Evolutionary conservation across 2,888 invertebrate species (phyloP), one percentile per base, ranked within the genome.

Genomic region (Aromia moschata): DNA sequence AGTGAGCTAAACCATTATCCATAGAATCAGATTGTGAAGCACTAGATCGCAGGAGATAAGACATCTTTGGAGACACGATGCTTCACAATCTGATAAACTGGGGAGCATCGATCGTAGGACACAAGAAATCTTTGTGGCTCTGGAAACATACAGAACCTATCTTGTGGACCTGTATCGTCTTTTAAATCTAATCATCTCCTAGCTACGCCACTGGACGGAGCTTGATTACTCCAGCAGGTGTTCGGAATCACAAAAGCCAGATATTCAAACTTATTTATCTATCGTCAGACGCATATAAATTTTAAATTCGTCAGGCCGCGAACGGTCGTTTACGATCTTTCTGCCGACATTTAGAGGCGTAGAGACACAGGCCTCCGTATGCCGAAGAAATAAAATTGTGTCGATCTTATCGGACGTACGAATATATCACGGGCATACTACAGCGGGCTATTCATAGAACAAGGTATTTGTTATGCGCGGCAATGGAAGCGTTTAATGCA

Each of bases 401-500:
- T 10, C 33, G 33, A 33, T 33, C 33, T 33, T 33, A 33, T 33
- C 33, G 11, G 31, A 20, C 14, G 37, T 4, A 18, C 18, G 14
- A 18, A 33, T 47, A 18, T 20, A 18, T 37, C 45, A 31, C 1
- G 15, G 16, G 17, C 17, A 40, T 17, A n/a, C 40, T 18, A n/a
- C 17, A 11, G n/a, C n/a, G 17, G n/a, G 15, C 33, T 46, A 46
- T 46, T 45, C 31, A 46, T 46, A 5, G 33, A 7, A 25, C 16
- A 17, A 31, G 2, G 17, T 31, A 40, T 9, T n/a, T 40, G 33
- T 25, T 25, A 7, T 25, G 25, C 25, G 33, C 1, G 11, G 47
- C 11, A 47, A 46, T 37, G 14, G 37, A 37, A 43, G 25, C 43
- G 7, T 12, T 5, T 41, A 41, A 41, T 33, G 46, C 16, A n/a